Conservation (phyloP, 1,140 invertebrate species). For the Ostrea denselamellosa region DNA sequence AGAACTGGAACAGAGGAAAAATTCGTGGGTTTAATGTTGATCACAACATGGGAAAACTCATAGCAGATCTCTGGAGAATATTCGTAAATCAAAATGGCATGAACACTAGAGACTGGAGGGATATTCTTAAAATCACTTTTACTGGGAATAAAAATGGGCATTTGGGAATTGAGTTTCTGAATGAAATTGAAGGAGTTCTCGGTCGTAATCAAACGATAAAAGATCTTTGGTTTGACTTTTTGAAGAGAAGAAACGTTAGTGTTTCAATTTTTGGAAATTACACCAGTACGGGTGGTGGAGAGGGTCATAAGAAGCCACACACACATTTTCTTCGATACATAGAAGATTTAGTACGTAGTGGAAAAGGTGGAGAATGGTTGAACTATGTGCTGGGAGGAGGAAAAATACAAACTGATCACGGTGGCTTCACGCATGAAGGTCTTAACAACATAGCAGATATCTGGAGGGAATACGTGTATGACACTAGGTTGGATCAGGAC, state of each 20-base stretch:
- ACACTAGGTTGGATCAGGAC: slow-evolving; percentile 1
- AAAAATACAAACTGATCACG: background rate
- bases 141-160: slow-evolving; percentile 16
- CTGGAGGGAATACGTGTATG: slow-evolving; percentile 3
- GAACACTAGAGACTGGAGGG: slow-evolving; percentile 41
- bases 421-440: slow-evolving; percentile 32
- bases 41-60: slow-evolving; percentile 39
- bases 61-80: slow-evolving; percentile 54
- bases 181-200: slow-evolving; percentile 46
- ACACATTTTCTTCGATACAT: background rate
- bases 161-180: slow-evolving; percentile 38
- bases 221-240: slow-evolving; percentile 42
- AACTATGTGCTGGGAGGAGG: background rate
- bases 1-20: slow-evolving; percentile 41
- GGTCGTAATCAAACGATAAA: slow-evolving; percentile 40
- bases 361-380: slow-evolving; percentile 23
- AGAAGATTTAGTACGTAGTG: background rate
- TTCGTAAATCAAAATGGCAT: slow-evolving; percentile 48
- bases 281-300: no score
- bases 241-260: slow-evolving; percentile 25
- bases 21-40: slow-evolving; percentile 21
- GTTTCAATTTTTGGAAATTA: slow-evolving; percentile 29
- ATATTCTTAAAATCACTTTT: slow-evolving; percentile 44
- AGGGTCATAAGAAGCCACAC: background rate
- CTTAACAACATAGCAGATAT: slow-evolving; percentile 36